Base-by-base conservation (phyloP, 37 sponge, comb jelly and placozoan genomes). In the Theonella swinhoei region DNA sequence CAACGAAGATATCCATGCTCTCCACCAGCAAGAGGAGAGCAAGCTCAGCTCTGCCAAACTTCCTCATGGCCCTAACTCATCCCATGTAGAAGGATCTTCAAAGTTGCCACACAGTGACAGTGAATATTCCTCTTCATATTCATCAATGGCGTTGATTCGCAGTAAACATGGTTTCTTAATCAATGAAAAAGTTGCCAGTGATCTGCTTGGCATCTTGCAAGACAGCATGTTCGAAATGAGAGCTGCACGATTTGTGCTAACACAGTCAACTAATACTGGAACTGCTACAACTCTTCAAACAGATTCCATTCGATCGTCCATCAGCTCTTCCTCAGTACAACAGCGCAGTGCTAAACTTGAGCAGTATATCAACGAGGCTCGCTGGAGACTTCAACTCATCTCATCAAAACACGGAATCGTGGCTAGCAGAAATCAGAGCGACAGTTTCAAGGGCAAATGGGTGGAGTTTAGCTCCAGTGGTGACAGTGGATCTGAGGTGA, bases 281-380 rank as follows among this genome's bases (percentile, higher is more conserved):
- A 14, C 28, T 23, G 4, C 37, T 26, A 20, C 34, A 22, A 70
- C 23, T 3, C 43, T 40, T 1, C 30, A 37, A 30, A 37, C 77
- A 23, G 23, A 32, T 7, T 71, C 74, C 2, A 81, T 96, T 23
- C 38, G 62, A 32, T 85, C 85, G 1, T 86, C 94, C 38, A 77
- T 96, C 54, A 7, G 41, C 0, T 77, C 70, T 36, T 25, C 79
- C 24, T 59, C 87, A 8, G 59, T 92, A 3, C 90, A 97, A 61
- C 81, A 87, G 37, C 66, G 95, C 20, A 78, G 85, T 37, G 79
- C 83, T 0, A 79, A 68, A 37, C 82, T 97, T 11, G 85, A 97
- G 83, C 88, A 94, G 76, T 84, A 80, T 64, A 85, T 95, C 79
- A 89, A 92, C 64, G 98, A 97, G 68, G 98, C 98, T 39, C 83